A percentile compares a stretch with the other conserved stretches of the same genome.
phyloP scores from a whole-genome alignment of 37 sponge, comb jelly and placozoan species.

The Bolinopsis microptera region DNA sequence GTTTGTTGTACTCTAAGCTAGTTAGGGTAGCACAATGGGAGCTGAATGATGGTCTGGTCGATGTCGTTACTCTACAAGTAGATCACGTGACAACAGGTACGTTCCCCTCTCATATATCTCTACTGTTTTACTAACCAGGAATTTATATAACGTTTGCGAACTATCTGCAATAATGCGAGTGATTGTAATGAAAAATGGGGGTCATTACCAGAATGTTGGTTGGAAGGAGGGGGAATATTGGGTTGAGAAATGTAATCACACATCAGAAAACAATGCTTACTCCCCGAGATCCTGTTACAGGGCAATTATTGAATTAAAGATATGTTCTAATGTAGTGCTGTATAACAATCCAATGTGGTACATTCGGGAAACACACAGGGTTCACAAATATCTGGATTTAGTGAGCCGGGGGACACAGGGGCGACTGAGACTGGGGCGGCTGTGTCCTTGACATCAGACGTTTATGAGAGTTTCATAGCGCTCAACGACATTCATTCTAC shows the following conservation, averaged over 20 bases:
- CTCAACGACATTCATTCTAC: neutral
- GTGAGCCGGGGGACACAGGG: neutral
- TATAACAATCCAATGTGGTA: too few relatives aligned
- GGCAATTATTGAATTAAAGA: neutral
- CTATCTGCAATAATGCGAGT: neutral
- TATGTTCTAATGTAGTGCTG: neutral
- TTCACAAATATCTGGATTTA: neutral
- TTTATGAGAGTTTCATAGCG: neutral
- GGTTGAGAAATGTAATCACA: neutral
- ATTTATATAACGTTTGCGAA: neutral
- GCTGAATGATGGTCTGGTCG: slow-evolving; percentile 6
- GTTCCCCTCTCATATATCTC: too few relatives aligned
- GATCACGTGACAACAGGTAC: slow-evolving; percentile 19
- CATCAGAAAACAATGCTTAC: neutral
- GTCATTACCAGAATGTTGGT: neutral
- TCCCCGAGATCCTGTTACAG: neutral
- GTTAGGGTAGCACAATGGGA: slow-evolving; percentile 20
- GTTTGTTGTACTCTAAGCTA: slow-evolving; percentile 11
- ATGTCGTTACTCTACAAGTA: slow-evolving; percentile 1
- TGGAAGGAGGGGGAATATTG: neutral
- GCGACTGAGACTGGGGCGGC: too few relatives aligned
- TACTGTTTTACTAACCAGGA: too few relatives aligned
- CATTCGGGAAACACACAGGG: neutral
- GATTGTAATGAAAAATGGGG: neutral
- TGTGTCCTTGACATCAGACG: neutral